Percentiles rank a stretch among this genome's conserved stretches.
These are phyloP conservation scores for Micropoecilia bifurca DNA, from an alignment of 2,797 vertebrate genomes.

Conservation along the genomic window DNA sequence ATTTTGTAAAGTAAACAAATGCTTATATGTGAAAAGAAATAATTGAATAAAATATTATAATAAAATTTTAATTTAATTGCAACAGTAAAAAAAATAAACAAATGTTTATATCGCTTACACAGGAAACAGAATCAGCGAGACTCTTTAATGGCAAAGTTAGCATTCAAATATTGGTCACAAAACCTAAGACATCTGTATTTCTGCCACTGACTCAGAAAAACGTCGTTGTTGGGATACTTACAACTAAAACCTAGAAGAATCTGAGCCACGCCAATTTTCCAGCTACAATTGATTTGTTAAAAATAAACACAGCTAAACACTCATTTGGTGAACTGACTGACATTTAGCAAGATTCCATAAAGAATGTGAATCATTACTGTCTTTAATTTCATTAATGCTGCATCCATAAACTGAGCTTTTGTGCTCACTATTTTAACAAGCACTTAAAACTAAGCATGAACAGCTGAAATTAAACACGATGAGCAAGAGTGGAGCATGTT, in stretches of 20 bases:
- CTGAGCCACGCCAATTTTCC: background rate
- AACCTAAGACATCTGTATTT: background rate
- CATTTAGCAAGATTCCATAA: constrained; percentile 1
- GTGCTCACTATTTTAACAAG: constrained; percentile 30
- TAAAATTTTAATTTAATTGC: too few species aligned
- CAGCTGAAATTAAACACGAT: constrained; percentile 31
- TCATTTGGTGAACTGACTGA: background rate
- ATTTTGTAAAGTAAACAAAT: background rate
- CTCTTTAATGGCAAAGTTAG: background rate
- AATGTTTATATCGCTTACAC: background rate
- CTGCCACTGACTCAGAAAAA: constrained; percentile 38
- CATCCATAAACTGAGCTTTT: constrained; percentile 33
- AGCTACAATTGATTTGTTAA: background rate
- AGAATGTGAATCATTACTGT: constrained; percentile 18
- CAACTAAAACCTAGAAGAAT: constrained; percentile 2
- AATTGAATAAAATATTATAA: background rate
- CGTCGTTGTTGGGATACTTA: constrained; percentile 30
- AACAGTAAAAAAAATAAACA: background rate
- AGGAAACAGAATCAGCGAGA: background rate
- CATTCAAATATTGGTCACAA: background rate
- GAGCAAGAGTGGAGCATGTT: constrained; percentile 24
- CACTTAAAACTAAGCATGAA: constrained; percentile 28
- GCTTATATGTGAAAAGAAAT: background rate
- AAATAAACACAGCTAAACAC: background rate
- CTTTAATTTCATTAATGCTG: constrained; percentile 4